phyloP scores from a whole-genome alignment of 2,113 vertebrate genomes.

The Neotragus moschatus region DNA sequence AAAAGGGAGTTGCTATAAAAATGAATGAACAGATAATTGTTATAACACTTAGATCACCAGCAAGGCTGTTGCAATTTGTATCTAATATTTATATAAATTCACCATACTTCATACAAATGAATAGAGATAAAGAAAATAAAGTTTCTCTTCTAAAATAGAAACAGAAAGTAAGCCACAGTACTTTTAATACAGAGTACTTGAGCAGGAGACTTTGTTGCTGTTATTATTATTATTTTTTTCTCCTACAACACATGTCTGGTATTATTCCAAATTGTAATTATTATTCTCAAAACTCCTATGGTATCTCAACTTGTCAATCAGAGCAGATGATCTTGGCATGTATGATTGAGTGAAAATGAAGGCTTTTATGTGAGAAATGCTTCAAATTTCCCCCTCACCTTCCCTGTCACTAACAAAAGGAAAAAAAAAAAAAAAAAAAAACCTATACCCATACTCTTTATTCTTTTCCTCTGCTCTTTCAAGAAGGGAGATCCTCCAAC shows the following conservation, averaged over 20 bases:
- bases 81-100: background rate
- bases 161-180: background rate
- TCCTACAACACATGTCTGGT: background rate
- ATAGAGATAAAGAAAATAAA: background rate
- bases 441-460: background rate
- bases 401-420: background rate
- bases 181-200: background rate
- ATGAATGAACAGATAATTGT: background rate
- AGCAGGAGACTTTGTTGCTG: background rate
- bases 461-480: background rate
- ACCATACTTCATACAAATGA: background rate
- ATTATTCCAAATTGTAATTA: background rate
- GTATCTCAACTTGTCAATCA: background rate
- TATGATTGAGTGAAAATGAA: background rate
- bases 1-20: background rate
- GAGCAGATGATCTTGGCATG: background rate
- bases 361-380: background rate
- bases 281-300: background rate
- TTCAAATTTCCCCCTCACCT: background rate
- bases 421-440: background rate
- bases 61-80: background rate
- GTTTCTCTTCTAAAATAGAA: background rate
- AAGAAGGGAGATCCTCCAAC: background rate
- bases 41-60: background rate
- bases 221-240: background rate